phyloP scores from a whole-genome alignment of 2,113 vertebrate genomes.

The Cavia porcellus region DNA sequence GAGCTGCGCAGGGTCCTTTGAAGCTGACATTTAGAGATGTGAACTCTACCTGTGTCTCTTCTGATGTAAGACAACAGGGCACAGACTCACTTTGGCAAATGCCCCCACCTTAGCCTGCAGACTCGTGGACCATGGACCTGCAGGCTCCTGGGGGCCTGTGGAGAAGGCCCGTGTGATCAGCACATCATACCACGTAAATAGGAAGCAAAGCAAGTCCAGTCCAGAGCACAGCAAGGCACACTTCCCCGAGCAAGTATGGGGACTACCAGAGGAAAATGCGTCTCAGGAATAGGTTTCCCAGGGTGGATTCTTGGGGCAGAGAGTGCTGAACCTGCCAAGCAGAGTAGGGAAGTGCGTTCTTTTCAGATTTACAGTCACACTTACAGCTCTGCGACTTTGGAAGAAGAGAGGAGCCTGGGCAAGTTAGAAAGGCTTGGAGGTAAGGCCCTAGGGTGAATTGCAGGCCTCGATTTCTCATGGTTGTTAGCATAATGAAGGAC shows the following conservation, averaged over 20 bases:
- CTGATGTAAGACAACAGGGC: background rate
- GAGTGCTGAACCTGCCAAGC: too few species aligned
- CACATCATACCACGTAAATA: background rate
- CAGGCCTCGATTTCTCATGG: background rate
- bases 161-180: background rate
- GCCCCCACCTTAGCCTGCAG: background rate
- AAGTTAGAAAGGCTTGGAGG: background rate
- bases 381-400: background rate
- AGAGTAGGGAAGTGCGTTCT: too few species aligned
- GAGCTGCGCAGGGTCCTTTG: background rate
- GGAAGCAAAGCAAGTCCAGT: background rate
- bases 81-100: background rate
- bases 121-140: background rate
- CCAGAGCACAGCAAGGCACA: background rate
- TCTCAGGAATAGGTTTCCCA: background rate
- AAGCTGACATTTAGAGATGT: background rate
- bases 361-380: background rate
- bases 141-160: background rate
- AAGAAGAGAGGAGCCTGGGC: background rate
- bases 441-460: background rate
- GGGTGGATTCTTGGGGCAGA: background rate
- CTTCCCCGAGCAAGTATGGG: background rate
- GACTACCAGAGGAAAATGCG: background rate
- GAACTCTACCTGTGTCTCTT: background rate
- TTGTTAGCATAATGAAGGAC: background rate